Conservation (phyloP, 1,140 invertebrate species). For the Achatina immaculata region DNA sequence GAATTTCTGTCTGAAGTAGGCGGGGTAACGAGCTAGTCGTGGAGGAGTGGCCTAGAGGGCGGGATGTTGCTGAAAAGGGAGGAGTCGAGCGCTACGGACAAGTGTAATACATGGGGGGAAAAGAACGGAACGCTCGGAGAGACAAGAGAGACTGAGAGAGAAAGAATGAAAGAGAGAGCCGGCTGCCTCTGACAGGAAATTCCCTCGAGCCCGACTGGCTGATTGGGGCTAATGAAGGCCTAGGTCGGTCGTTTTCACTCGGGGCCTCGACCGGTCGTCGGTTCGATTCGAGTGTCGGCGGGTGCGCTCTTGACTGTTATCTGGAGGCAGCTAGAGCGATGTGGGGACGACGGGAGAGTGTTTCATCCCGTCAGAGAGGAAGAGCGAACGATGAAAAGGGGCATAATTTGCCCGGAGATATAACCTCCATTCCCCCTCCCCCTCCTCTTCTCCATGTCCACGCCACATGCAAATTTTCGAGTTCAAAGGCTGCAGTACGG, state of each 20-base stretch:
- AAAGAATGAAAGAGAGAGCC: constrained; percentile 23
- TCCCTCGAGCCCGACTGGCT: constrained; percentile 25
- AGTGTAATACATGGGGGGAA: neutral
- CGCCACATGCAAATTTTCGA: no score
- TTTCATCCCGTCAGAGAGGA: neutral
- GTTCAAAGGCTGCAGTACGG: no score
- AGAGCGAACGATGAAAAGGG: constrained; percentile 21
- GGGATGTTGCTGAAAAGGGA: no score
- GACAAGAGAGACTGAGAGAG: constrained; percentile 16
- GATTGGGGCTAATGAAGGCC: constrained; percentile 31
- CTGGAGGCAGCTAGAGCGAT: constrained; percentile 15
- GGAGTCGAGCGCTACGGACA: neutral
- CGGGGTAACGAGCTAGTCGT: neutral
- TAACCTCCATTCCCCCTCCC: no score
- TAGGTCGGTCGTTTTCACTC: constrained; percentile 28
- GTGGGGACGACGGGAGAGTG: neutral
- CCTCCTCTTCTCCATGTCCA: no score
- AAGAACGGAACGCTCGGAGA: constrained; percentile 25
- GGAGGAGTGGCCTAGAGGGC: neutral
- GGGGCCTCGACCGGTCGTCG: constrained; percentile 16
- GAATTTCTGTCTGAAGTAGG: neutral
- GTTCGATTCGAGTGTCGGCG: constrained; percentile 7
- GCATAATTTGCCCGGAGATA: no score
- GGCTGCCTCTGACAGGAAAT: constrained; percentile 19
- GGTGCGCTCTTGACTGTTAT: constrained; percentile 21